Conservation (phyloP, 2,113 vertebrate genomes). For the Trachemys scripta region DNA sequence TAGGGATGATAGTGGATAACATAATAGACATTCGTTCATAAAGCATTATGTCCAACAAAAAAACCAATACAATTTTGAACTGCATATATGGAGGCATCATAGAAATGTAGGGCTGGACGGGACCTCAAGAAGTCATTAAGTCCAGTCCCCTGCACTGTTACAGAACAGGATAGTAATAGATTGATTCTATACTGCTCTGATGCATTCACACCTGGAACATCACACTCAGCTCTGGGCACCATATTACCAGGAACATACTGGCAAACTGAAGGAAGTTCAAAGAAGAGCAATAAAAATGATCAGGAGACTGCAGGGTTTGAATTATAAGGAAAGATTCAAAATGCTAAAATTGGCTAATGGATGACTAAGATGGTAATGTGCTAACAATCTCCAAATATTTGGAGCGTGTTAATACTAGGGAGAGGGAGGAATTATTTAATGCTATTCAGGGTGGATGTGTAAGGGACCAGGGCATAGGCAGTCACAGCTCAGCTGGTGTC, state of each 20-base stretch:
- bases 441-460: constrained; percentile 10
- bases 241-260: background rate
- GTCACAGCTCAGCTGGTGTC: background rate
- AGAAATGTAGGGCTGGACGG: no score
- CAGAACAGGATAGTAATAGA: constrained; percentile 18
- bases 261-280: constrained; percentile 33
- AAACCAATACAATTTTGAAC: background rate
- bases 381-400: constrained; percentile 56
- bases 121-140: no score
- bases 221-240: background rate
- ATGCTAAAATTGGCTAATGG: background rate
- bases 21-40: background rate
- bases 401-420: constrained; percentile 6
- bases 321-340: constrained; percentile 19
- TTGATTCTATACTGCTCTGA: constrained; percentile 3
- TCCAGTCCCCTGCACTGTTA: no score
- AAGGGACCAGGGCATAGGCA: background rate
- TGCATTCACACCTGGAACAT: constrained; percentile 10
- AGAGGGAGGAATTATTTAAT: constrained; percentile 16
- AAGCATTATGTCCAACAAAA: background rate
- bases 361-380: background rate
- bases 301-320: background rate
- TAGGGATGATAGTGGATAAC: background rate
- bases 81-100: background rate
- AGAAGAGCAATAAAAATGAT: background rate